Evolutionary conservation across 2,113 vertebrate species (phyloP), one percentile per base, ranked within the genome.

Genomic region (Oceanites oceanicus): DNA sequence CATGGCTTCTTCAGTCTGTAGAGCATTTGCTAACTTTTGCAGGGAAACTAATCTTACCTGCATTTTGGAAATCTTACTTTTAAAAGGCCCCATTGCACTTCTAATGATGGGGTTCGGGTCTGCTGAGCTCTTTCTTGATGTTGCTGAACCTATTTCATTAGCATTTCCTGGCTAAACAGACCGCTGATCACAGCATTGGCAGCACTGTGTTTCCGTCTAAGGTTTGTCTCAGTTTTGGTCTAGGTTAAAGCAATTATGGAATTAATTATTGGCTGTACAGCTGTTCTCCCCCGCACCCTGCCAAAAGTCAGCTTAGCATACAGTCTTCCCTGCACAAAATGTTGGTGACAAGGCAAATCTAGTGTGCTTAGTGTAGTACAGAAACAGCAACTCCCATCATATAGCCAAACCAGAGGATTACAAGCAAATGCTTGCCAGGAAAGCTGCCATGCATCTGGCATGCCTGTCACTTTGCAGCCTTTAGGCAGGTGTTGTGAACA

Each of bases 211-310:
- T 88, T 86, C 74, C 30, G 13, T 77, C 67, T 85, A 83, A 52
- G 65, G 25, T 84, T 81, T 87, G 75, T 74, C 56, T 86, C 68
- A 72, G 65, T 73, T 90, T 95, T 71, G 59, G 79, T 74, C 90
- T 91, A 90, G 82, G 55, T 92, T 92, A 91, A 75, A 91, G 79
- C 72, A 96, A 93, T 93, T 94, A 94, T 72, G 80, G 79, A 92
- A 91, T 84, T 90, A 95, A 95, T 95, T 95, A 93, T 15, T 81
- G 82, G 34, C 68, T 86, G 47, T 66, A 92, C 90, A 93, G 88
- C 95, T 95, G 86, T 87, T 96, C 75, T 80, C 44, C 52, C 26
- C 34, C 3, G 2, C 27, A 68, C 11, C 23, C 84, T 95, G 91
- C 70, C 91, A 90, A 81, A 86, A 93, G 27, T 47, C 72, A 74